phyloP scores from a whole-genome alignment of 64 coral and sea anemone genomes.

The Orbicella faveolata region DNA sequence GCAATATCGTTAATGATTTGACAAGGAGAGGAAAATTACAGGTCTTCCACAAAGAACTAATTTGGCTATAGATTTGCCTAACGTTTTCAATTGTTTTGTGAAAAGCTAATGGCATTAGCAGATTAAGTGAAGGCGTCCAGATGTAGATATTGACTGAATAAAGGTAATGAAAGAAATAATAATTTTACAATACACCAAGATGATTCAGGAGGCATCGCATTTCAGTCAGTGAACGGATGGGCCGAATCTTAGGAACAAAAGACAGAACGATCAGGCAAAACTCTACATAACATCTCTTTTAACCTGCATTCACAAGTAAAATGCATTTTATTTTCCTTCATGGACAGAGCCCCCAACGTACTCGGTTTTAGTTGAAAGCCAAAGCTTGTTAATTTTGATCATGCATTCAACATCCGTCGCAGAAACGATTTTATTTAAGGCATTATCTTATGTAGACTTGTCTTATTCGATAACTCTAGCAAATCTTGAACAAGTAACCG shows the following conservation, averaged over 20 bases:
- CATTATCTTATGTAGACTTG: neutral
- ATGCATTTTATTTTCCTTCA: no score
- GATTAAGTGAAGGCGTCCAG: neutral
- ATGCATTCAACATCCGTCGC: no score
- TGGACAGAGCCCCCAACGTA: no score
- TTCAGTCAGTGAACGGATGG: neutral
- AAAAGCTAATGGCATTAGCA: neutral
- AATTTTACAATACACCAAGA: neutral
- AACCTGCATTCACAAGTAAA: no score
- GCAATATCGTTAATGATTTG: slow-evolving; percentile 43
- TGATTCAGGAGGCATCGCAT: neutral
- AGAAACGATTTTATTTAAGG: neutral
- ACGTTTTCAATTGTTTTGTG: slow-evolving; percentile 23
- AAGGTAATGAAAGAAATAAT: slow-evolving; percentile 15
- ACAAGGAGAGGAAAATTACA: slow-evolving; percentile 11
- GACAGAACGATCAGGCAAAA: neutral
- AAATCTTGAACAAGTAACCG: slow-evolving; percentile 5
- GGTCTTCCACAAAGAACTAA: neutral
- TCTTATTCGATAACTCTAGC: neutral
- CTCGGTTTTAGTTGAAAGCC: no score
- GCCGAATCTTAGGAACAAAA: neutral
- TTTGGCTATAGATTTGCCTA: slow-evolving; percentile 19
- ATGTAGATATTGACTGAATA: neutral
- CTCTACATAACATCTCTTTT: no score
- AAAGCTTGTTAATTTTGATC: no score